Conservation (phyloP, 2,113 vertebrate species). For the Ochotona curzoniae region DNA sequence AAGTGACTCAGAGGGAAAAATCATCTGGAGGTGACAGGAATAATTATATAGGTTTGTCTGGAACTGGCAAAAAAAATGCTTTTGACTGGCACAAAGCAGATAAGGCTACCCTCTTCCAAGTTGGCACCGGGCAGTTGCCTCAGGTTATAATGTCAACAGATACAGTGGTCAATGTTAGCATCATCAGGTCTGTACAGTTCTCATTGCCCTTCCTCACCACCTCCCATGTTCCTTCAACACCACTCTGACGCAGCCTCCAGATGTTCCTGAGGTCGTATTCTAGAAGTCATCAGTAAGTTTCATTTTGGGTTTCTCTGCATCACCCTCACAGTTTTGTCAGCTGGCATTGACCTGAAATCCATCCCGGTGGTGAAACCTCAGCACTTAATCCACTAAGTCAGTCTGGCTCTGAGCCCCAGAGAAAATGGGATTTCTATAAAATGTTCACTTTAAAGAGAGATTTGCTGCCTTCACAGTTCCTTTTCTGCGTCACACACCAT, state of each 20-base stretch:
- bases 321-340: conserved; percentile 53
- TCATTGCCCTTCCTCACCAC: neutral
- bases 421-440: conserved; percentile 81
- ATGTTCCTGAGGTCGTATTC: neutral
- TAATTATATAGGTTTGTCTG: conserved; percentile 72
- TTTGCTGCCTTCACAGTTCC: conserved; percentile 77
- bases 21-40: conserved; percentile 65
- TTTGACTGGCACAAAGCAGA: conserved; percentile 63
- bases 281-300: neutral
- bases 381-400: conserved; percentile 78
- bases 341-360: conserved; percentile 75
- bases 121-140: neutral
- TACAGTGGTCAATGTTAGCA: neutral
- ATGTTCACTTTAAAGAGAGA: conserved; percentile 83
- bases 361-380: conserved; percentile 61
- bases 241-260: neutral
- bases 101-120: conserved; percentile 1
- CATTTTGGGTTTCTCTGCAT: neutral
- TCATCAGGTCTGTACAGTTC: neutral
- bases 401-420: conserved; percentile 75
- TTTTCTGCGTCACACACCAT: conserved; percentile 75
- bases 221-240: neutral
- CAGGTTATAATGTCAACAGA: conserved; percentile 22
- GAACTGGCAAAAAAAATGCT: conserved; percentile 43
- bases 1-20: conserved; percentile 58